These are phyloP conservation scores for Chrysolina oricalcia DNA, from an alignment of 2,888 invertebrate genomes.

Conservation along the genomic window DNA sequence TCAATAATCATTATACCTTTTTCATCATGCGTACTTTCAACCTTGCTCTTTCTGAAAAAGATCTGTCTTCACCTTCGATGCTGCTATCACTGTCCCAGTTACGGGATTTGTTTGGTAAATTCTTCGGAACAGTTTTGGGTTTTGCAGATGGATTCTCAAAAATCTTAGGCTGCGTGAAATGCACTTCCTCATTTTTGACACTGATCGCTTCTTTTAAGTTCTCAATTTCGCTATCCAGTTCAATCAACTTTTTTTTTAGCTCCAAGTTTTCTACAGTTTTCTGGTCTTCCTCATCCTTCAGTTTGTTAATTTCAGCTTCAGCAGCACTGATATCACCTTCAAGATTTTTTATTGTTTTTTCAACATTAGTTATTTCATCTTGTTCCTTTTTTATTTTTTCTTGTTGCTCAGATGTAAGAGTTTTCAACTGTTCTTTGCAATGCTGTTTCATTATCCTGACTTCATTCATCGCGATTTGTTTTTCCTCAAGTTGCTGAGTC, in stretches of 20 bases:
- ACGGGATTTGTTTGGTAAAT: not conserved
- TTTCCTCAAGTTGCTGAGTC: not conserved
- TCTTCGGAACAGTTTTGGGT: not conserved
- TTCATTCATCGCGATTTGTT: not conserved
- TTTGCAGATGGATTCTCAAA: not conserved
- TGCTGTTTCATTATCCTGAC: not conserved
- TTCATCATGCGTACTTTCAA: constrained; percentile 29
- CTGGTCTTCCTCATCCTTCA: not conserved
- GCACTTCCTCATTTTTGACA: not conserved
- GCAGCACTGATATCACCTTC: not conserved
- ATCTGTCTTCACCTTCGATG: constrained; percentile 31
- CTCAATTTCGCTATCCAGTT: not conserved
- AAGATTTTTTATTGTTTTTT: not conserved
- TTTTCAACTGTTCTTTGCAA: not conserved
- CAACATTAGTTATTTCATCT: constrained; percentile 2
- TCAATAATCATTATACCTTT: not conserved
- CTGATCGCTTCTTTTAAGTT: not conserved
- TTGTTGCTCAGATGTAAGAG: not conserved
- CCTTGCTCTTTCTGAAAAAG: constrained; percentile 30
- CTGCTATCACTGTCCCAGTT: constrained; percentile 43
- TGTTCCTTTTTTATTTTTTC: constrained; percentile 9
- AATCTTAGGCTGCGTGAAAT: not conserved
- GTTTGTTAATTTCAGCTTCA: not conserved
- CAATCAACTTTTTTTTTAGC: not conserved
- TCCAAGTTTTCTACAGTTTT: constrained; percentile 3